These are phyloP conservation scores for Catagonus wagneri DNA, from an alignment of 2,113 vertebrate species.

Conservation along the genomic window DNA sequence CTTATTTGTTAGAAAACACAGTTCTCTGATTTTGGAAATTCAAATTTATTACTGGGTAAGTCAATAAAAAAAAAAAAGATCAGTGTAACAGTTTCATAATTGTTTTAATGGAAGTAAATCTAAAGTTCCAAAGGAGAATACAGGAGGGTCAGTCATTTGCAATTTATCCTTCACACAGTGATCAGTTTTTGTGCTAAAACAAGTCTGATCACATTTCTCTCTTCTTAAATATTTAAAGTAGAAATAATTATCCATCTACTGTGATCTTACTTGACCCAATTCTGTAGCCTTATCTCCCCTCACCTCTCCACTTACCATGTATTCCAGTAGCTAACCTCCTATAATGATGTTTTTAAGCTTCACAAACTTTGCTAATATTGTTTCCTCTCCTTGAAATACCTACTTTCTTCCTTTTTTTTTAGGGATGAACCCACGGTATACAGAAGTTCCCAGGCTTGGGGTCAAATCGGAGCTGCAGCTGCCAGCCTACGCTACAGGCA, in stretches of 20 bases:
- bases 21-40: background rate
- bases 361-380: background rate
- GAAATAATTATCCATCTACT: background rate
- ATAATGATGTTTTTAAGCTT: background rate
- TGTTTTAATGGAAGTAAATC: background rate
- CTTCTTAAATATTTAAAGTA: background rate
- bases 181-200: conserved; percentile 5
- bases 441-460: too few species aligned
- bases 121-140: conserved; percentile 29
- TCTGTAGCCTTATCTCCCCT: background rate
- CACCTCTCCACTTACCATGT: background rate
- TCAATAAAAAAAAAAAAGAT: background rate
- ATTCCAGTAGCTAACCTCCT: background rate
- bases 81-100: background rate
- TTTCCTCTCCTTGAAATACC: background rate
- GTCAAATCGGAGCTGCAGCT: too few species aligned
- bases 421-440: too few species aligned
- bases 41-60: background rate
- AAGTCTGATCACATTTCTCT: background rate
- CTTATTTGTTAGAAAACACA: background rate
- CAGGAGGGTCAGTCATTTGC: background rate
- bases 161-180: background rate
- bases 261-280: background rate
- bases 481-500: too few species aligned
- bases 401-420: background rate